phyloP scores from a whole-genome alignment of 1,140 invertebrate species.

The Temnothorax nylanderi region DNA sequence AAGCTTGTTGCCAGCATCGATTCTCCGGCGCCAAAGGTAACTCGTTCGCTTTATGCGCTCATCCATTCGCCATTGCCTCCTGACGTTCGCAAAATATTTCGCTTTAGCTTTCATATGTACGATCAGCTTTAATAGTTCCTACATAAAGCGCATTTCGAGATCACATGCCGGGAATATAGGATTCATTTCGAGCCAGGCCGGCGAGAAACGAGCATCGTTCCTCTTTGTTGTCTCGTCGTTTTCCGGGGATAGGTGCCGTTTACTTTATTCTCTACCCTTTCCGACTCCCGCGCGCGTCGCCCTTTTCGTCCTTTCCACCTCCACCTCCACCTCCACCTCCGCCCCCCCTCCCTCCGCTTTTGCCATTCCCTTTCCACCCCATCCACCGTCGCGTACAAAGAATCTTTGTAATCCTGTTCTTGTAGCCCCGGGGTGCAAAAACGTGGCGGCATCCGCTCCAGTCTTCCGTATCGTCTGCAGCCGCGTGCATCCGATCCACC shows the following conservation, averaged over 20 bases:
- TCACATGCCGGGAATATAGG: constrained; percentile 8
- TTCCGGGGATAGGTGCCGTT: constrained; percentile 22
- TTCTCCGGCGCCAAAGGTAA: constrained; percentile 24
- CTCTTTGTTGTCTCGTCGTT: constrained; percentile 57
- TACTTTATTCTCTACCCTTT: constrained; percentile 46
- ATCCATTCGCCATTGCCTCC: neutral
- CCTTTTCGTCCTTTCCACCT: neutral
- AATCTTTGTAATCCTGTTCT: constrained; percentile 59
- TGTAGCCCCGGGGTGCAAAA: constrained; percentile 39
- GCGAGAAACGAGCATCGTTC: constrained; percentile 30
- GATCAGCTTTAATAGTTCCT: constrained; percentile 44
- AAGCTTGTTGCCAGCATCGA: constrained; percentile 25
- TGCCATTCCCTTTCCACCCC: neutral
- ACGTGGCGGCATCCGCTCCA: constrained; percentile 37
- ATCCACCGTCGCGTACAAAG: constrained; percentile 1
- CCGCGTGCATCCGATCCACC: constrained; percentile 13
- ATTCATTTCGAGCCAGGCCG: constrained; percentile 24
- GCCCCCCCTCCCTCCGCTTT: neutral
- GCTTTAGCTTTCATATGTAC: constrained; percentile 6
- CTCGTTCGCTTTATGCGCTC: constrained; percentile 20
- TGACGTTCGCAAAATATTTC: constrained; percentile 41
- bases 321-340: neutral
- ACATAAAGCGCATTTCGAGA: constrained; percentile 48
- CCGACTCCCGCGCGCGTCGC: neutral
- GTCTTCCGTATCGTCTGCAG: constrained; percentile 53